These are phyloP conservation scores for Hypena proboscidalis DNA, from an alignment of 2,888 invertebrate genomes.

Conservation along the genomic window DNA sequence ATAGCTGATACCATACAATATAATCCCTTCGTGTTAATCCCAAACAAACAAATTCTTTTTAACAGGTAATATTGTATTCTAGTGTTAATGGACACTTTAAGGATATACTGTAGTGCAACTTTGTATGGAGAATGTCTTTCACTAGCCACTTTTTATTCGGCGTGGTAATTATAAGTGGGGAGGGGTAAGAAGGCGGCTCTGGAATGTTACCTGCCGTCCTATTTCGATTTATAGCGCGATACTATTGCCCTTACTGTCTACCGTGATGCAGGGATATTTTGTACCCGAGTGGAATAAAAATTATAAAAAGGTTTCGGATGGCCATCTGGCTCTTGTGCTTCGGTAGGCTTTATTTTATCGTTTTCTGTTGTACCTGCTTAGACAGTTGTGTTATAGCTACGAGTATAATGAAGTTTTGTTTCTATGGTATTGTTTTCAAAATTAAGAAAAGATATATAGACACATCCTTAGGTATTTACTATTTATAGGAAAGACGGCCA, in stretches of 20 bases:
- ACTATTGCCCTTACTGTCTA: constrained; percentile 36
- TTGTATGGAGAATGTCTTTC: constrained; percentile 55
- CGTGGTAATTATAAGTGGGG: constrained; percentile 52
- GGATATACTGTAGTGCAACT: constrained; percentile 17
- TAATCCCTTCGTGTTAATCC: too few relatives aligned
- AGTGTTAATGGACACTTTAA: constrained; percentile 49
- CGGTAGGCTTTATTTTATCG: too few relatives aligned
- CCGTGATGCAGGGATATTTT: constrained; percentile 32
- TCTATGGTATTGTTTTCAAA: too few relatives aligned
- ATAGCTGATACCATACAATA: too few relatives aligned
- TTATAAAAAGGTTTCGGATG: not conserved
- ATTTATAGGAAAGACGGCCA: too few relatives aligned
- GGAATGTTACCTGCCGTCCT: constrained; percentile 68
- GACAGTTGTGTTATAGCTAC: too few relatives aligned
- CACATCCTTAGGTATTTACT: too few relatives aligned
- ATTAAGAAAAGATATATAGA: too few relatives aligned
- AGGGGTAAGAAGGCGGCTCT: constrained; percentile 37
- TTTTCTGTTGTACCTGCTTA: too few relatives aligned
- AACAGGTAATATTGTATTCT: constrained; percentile 1
- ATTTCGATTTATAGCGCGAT: constrained; percentile 45
- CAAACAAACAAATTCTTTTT: too few relatives aligned
- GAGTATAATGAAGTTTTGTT: too few relatives aligned
- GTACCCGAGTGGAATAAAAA: constrained; percentile 6
- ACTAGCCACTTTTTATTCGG: constrained; percentile 58
- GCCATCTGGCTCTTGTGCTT: too few relatives aligned